Conservation (phyloP, 2,797 vertebrate species). For the Notolabrus celidotus region DNA sequence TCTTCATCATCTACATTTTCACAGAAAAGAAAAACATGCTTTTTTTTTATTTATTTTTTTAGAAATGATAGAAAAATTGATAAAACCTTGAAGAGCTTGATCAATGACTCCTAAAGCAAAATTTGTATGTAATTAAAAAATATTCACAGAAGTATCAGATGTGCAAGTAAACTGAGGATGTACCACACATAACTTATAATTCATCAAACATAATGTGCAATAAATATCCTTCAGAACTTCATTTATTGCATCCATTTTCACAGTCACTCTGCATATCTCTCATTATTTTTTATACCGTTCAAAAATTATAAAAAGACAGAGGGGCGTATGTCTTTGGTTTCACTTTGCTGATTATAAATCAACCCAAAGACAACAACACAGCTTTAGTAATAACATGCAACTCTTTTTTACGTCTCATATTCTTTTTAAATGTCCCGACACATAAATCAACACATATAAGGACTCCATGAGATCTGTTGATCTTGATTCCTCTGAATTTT, state of each 20-base stretch:
- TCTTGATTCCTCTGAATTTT: conserved; percentile 10
- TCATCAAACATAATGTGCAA: not conserved
- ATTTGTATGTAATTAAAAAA: too few species aligned
- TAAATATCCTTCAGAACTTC: not conserved
- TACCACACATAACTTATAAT: too few species aligned
- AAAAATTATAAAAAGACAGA: not conserved
- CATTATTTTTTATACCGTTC: conserved; percentile 13
- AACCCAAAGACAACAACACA: conserved; percentile 28
- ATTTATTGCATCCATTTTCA: conserved; percentile 43
- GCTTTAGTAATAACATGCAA: conserved; percentile 60
- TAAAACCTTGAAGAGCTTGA: too few species aligned
- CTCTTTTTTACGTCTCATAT: not conserved
- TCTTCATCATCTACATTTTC: too few species aligned
- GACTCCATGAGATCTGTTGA: conserved; percentile 2
- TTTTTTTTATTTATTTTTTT: too few species aligned
- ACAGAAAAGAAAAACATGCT: too few species aligned
- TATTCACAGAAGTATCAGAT: too few species aligned
- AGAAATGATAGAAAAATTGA: too few species aligned
- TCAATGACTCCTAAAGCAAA: too few species aligned
- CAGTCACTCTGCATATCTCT: conserved; percentile 27
- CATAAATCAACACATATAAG: conserved; percentile 13
- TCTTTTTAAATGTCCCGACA: conserved; percentile 5
- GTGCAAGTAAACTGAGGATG: not conserved
- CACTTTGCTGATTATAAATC: conserved; percentile 20
- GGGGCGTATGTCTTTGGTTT: conserved; percentile 53